Base-by-base conservation (phyloP, 1,140 invertebrate species). In the Cyrtorhinus lividipennis region DNA sequence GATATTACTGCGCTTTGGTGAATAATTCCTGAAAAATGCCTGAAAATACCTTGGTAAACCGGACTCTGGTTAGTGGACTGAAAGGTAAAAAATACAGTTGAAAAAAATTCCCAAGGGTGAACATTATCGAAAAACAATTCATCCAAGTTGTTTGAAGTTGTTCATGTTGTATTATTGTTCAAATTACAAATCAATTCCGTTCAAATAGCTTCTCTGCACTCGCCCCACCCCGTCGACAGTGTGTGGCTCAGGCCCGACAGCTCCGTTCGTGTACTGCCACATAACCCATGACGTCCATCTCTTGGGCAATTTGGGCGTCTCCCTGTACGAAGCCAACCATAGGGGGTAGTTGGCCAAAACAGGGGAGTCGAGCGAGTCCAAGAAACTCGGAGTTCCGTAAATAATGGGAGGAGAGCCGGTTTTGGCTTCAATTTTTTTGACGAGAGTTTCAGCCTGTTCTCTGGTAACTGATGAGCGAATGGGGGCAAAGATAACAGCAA, bases 191-290 rank as follows among this genome's bases (percentile, higher is more conserved):
- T 15, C 15, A 53, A 10, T 38, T 5, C 2, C 24, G 8, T 60
- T 27, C 18, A 60, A 20, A 15, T 20, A 27, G 20, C 30, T 30
- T 23, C 59, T 60, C 15, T 60, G 25, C 15, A 25, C 15, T 38
- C 22, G 3, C 15, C 59, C 59, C n/a, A 60, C 44, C 2, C 59
- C 59, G 2, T 60, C 44, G 3, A 60, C 59, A 5, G 27, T 60
- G 59, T 38, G 59, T 2, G 59, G 59, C 10, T 60, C 15, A 13
- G 24, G 26, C 10, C 59, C 59, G 30, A n/a, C 24, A 20, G 13
- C 18, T 25, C 59, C 59, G 30, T 60, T 24, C 8, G 59, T 60
- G 27, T 60, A 60, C 59, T 60, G 59, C 59, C 59, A 60, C 18
- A 60, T 20, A 18, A 30, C 2, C 59, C 59, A 60, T 2, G 13